Evolutionary conservation across 2,797 vertebrate species (phyloP).

Genomic region (Gymnocypris eckloni): DNA sequence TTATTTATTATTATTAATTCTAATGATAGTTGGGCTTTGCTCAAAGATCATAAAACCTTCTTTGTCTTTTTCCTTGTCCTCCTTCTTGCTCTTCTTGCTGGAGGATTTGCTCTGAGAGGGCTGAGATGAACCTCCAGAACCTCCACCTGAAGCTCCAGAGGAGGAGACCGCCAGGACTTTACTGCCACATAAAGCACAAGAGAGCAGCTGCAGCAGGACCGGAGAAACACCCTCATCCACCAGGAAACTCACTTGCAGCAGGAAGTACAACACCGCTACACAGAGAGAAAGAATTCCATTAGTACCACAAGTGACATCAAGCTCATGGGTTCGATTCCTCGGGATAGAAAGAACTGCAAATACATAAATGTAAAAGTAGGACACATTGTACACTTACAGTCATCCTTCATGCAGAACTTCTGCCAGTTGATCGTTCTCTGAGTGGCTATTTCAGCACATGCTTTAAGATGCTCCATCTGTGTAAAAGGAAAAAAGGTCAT

Average conservation of each 20-base stretch:
- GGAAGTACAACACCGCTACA: slow-evolving; percentile 94
- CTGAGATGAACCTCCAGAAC: slow-evolving; percentile 81
- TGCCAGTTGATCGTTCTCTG: slow-evolving; percentile 98
- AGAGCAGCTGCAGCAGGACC: slow-evolving; percentile 94
- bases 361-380: neutral
- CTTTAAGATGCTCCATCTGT: slow-evolving; percentile 98
- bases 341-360: neutral
- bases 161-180: slow-evolving; percentile 88
- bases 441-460: slow-evolving; percentile 97
- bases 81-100: slow-evolving; percentile 98
- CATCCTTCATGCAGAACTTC: slow-evolving; percentile 99
- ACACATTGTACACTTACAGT: slow-evolving; percentile 83
- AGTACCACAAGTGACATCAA: neutral
- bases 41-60: slow-evolving; percentile 76
- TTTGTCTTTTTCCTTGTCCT: slow-evolving; percentile 96
- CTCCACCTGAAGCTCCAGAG: slow-evolving; percentile 80
- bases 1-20: neutral
- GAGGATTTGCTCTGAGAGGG: slow-evolving; percentile 93
- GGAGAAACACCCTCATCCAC: slow-evolving; percentile 97
- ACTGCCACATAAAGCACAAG: slow-evolving; percentile 97
- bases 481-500: neutral
- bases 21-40: neutral
- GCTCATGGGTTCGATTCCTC: neutral
- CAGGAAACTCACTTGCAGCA: slow-evolving; percentile 98
- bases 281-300: slow-evolving; percentile 29